These are phyloP conservation scores for Drosophila simulans DNA, from an alignment of 1,140 invertebrate species.

Conservation along the genomic window DNA sequence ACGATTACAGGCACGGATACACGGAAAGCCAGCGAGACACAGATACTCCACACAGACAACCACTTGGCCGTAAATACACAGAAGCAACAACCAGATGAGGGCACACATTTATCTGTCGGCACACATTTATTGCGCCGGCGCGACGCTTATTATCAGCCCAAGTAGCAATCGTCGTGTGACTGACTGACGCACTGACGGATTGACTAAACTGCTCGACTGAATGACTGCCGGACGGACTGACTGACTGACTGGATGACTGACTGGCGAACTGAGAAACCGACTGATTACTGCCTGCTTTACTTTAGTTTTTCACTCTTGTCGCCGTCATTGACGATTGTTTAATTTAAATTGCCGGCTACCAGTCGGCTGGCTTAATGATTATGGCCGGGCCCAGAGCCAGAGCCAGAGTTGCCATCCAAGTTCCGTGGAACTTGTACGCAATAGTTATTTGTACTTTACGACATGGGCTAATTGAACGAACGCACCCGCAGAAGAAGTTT, in stretches of 20 bases:
- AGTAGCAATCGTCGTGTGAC: slow-evolving; percentile 66
- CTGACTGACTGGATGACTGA: slow-evolving; percentile 22
- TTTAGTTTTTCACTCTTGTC: slow-evolving; percentile 79
- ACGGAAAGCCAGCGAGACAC: slow-evolving; percentile 18
- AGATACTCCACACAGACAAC: slow-evolving; percentile 7
- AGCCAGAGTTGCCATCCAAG: slow-evolving; percentile 31
- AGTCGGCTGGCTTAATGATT: slow-evolving; percentile 59
- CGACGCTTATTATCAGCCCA: slow-evolving; percentile 76
- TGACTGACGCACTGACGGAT: slow-evolving; percentile 46
- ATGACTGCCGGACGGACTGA: slow-evolving; percentile 7
- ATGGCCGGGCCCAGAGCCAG: slow-evolving; percentile 28
- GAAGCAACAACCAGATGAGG: slow-evolving; percentile 63
- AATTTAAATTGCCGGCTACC: slow-evolving; percentile 59
- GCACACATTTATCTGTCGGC: slow-evolving; percentile 58
- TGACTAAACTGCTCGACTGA: slow-evolving; percentile 10
- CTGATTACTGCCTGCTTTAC: slow-evolving; percentile 73
- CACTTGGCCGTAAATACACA: slow-evolving; percentile 29
- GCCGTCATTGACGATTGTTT: slow-evolving; percentile 70
- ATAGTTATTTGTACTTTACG: slow-evolving; percentile 82
- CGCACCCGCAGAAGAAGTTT: slow-evolving; percentile 63
- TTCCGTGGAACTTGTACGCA: slow-evolving; percentile 62
- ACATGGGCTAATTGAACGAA: slow-evolving; percentile 74
- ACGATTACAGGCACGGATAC: slow-evolving; percentile 73
- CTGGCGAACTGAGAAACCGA: slow-evolving; percentile 17
- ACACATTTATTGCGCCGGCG: slow-evolving; percentile 82